A percentile compares a stretch with the other conserved stretches of the same genome.
Evolutionary conservation across 2,113 vertebrate genomes (phyloP).

Genomic region (Crypturellus undulatus): DNA sequence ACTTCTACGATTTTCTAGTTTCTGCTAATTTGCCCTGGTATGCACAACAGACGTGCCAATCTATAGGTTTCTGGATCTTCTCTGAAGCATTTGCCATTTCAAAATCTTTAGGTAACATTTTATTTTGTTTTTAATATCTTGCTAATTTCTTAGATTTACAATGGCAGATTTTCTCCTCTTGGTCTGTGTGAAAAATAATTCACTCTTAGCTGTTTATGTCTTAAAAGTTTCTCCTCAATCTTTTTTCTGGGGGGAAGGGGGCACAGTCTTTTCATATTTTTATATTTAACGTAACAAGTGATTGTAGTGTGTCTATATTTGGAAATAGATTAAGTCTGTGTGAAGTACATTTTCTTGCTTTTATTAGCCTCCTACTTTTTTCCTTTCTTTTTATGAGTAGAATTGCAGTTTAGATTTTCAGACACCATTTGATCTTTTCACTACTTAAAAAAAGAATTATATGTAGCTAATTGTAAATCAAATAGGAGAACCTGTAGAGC

Average conservation of each 20-base stretch:
- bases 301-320: not conserved
- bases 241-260: not conserved
- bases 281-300: not conserved
- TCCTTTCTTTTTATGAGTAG: not conserved
- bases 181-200: not conserved
- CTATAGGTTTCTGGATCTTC: not conserved
- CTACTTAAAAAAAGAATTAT: not conserved
- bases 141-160: not conserved
- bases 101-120: not conserved
- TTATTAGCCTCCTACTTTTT: not conserved
- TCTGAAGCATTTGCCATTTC: not conserved
- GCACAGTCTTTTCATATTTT: not conserved
- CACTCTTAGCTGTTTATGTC: not conserved
- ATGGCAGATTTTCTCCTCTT: not conserved
- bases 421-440: not conserved
- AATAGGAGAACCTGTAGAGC: not conserved
- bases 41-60: accelerated
- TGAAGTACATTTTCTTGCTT: not conserved
- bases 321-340: not conserved
- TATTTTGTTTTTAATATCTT: not conserved
- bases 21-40: not conserved
- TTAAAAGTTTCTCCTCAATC: not conserved
- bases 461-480: not conserved
- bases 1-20: not conserved
- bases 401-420: not conserved